Evolutionary conservation across 2,797 vertebrate species (phyloP).

Genomic region (Lateolabrax maculatus): DNA sequence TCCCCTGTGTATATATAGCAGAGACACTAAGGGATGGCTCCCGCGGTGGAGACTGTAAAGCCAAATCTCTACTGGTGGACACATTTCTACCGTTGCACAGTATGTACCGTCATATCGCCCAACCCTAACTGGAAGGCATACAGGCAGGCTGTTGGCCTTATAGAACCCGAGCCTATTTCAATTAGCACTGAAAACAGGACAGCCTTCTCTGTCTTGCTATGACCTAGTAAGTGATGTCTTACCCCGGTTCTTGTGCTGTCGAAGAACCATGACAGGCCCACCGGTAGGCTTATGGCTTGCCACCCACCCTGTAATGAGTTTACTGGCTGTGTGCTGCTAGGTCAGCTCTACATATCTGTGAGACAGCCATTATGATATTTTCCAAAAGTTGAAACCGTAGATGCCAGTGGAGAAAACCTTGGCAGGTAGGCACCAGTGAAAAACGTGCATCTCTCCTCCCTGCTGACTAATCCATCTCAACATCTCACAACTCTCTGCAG

Average conservation of each 20-base stretch:
- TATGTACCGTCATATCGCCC: no score
- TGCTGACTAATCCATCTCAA: slow-evolving; percentile 50
- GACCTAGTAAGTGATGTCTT: slow-evolving; percentile 23
- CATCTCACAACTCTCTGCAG: slow-evolving; percentile 28
- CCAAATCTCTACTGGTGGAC: no score
- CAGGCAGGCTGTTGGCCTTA: slow-evolving; percentile 38
- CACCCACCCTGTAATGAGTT: slow-evolving; percentile 46
- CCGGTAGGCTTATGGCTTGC: slow-evolving; percentile 14
- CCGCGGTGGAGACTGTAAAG: no score
- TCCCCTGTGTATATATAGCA: no score
- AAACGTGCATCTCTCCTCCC: slow-evolving; percentile 30
- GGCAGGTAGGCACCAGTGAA: slow-evolving; percentile 25
- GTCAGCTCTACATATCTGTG: slow-evolving; percentile 19
- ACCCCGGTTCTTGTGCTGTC: slow-evolving; percentile 27
- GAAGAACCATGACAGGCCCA: slow-evolving; percentile 25
- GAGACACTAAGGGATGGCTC: no score
- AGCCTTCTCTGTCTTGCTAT: slow-evolving; percentile 12
- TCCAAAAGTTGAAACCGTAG: slow-evolving; percentile 29
- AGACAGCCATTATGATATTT: slow-evolving; percentile 29
- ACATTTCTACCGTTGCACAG: no score
- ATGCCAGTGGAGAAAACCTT: slow-evolving; percentile 22
- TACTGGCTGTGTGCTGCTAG: slow-evolving; percentile 41
- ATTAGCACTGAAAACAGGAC: slow-evolving; percentile 61
- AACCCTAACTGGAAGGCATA: slow-evolving; percentile 37
- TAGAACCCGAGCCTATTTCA: slow-evolving; percentile 53